These are phyloP conservation scores for Agrotis clavis DNA, from an alignment of 2,888 invertebrate genomes.

Conservation along the genomic window DNA sequence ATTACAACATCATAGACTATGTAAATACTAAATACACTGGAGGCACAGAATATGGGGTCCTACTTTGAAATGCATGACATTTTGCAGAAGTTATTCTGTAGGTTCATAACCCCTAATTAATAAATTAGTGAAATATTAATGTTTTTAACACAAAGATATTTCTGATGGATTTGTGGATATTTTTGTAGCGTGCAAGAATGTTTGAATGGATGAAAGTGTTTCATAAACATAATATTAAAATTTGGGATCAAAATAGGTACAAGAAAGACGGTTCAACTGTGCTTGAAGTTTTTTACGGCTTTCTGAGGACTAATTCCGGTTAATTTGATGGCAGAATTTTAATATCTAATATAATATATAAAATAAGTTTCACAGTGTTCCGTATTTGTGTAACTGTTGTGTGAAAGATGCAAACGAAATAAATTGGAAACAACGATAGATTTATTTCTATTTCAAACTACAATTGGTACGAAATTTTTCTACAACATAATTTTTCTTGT, in stretches of 20 bases:
- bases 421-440: conserved; percentile 21
- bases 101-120: conserved; percentile 34
- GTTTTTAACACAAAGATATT: conserved; percentile 14
- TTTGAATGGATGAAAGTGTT: conserved; percentile 11
- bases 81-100: conserved; percentile 40
- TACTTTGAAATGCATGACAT: conserved; percentile 57
- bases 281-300: conserved; percentile 66
- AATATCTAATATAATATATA: conserved; percentile 44
- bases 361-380: conserved; percentile 49
- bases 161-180: conserved; percentile 4
- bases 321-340: conserved; percentile 67
- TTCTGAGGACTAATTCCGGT: conserved; percentile 64
- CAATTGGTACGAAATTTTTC: neutral
- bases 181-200: conserved; percentile 38
- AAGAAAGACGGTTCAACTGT: conserved; percentile 56
- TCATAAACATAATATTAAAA: conserved; percentile 13
- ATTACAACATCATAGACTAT: conserved; percentile 74
- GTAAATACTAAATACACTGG: conserved; percentile 66
- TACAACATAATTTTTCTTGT: conserved; percentile 18
- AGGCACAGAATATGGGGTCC: conserved; percentile 58
- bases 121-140: conserved; percentile 35
- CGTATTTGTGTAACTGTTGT: conserved; percentile 58
- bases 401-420: conserved; percentile 40
- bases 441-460: conserved; percentile 7
- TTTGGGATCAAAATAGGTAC: conserved; percentile 36